A percentile compares a stretch with the other conserved stretches of the same genome.
Evolutionary conservation across 1,140 invertebrate genomes (phyloP).

Genomic region (Araneus ventricosus): DNA sequence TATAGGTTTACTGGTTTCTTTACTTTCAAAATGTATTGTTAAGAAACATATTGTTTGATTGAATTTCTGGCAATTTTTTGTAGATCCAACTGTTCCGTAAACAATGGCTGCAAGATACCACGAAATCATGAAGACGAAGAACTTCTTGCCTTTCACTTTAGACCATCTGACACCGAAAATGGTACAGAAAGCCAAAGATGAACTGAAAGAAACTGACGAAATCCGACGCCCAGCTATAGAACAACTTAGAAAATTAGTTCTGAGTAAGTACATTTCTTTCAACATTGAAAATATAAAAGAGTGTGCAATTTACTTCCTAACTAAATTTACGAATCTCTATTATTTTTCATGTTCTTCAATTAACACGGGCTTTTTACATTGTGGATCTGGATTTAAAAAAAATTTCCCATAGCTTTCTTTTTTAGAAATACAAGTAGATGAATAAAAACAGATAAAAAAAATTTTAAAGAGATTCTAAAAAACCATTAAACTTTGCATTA

Average conservation of each 20-base stretch:
- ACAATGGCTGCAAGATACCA: slow-evolving; percentile 16
- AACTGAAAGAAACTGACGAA: slow-evolving; percentile 48
- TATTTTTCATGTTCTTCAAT: too few species aligned
- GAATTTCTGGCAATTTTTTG: background rate
- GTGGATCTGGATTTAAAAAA: too few species aligned
- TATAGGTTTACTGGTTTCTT: background rate
- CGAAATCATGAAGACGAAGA: slow-evolving; percentile 39
- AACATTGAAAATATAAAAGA: too few species aligned
- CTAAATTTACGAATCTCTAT: too few species aligned
- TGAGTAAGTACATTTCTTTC: background rate
- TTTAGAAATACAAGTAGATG: too few species aligned
- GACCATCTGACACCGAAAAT: background rate
- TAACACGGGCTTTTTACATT: too few species aligned
- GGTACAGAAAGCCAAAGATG: slow-evolving; percentile 10
- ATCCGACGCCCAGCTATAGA: slow-evolving; percentile 3
- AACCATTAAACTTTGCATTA: too few species aligned
- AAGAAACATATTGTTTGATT: background rate
- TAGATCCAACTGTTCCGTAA: background rate
- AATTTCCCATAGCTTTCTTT: too few species aligned
- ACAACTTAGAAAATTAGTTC: slow-evolving; percentile 14
- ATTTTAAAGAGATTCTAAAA: too few species aligned
- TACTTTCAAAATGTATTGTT: background rate
- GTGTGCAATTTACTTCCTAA: too few species aligned
- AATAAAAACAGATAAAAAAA: too few species aligned
- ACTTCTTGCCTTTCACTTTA: slow-evolving; percentile 33